Evolutionary conservation across 2,888 invertebrate species (phyloP), one percentile per base, ranked within the genome.

Genomic region (Physocephala rufipes): DNA sequence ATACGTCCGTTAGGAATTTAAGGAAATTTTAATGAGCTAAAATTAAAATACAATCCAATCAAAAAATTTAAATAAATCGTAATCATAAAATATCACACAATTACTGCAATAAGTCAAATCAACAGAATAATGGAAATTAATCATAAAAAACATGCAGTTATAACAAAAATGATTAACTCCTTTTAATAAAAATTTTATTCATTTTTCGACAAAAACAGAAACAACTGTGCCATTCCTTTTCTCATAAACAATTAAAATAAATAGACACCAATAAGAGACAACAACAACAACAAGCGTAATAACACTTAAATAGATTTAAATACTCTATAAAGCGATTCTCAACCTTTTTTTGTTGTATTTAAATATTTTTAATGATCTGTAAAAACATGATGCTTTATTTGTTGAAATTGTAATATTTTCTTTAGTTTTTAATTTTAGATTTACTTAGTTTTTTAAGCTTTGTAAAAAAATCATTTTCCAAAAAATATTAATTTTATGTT

Each of bases 1-100:
- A 68, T 36, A 68, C 68, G 68, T 68, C 68, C 68, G 68, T 61
- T 68, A 68, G 68, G 43, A 62, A 51, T 62, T 62, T 68, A 68
- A 68, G 68, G 62, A 30, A 68, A 16, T 59, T 26, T 43, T 12
- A 55, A 55, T 43, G 21, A 49, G 12, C 43, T 62, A 7, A 64
- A 64, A 64, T 26, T 21, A 62, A 28, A n/a, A 62, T 12, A 36
- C 43, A 63, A 7, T 36, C 9, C 36, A 63, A 45, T 15, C 55
- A 62, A 69, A 19, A 64, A 19, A 36, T 70, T 67, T 59, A 65
- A 71, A 63, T 70, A 30, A 55, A 63, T 49, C n/a, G 53, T 63
- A 64, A 71, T 51, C 15, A 21, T 15, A 49, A 62, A 64, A 51
- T 12, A 61, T 36, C 12, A 15, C 61, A 62, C 55, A 62, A 64